phyloP scores from a whole-genome alignment of 2,113 vertebrate species.

The Elgaria multicarinata region DNA sequence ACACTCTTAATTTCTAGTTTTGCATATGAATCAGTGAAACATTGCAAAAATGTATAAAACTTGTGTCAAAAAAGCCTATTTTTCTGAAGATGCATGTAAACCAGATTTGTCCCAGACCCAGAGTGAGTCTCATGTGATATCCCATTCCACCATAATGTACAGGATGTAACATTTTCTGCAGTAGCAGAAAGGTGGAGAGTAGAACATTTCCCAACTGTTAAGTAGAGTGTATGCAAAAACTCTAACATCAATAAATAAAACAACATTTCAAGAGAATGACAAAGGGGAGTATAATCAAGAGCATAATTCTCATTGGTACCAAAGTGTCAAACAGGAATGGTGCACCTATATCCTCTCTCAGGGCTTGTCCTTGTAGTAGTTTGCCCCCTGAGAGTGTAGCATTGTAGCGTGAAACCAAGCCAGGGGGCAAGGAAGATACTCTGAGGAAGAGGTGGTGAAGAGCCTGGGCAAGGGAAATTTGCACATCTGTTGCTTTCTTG shows the following conservation, averaged over 20 bases:
- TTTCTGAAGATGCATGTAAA: background rate
- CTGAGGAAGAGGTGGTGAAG: background rate
- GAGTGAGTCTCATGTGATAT: background rate
- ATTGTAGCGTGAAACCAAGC: background rate
- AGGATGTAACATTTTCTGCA: background rate
- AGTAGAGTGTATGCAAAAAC: background rate
- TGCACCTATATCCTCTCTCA: background rate
- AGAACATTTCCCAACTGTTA: background rate
- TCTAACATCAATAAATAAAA: too few relatives aligned
- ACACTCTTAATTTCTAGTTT: background rate
- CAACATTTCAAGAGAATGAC: too few relatives aligned
- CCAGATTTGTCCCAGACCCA: background rate
- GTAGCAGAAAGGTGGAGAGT: background rate
- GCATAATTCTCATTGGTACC: background rate
- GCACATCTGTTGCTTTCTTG: background rate
- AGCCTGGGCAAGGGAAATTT: background rate
- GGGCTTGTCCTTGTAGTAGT: background rate
- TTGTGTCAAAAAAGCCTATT: background rate
- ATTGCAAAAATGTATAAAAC: background rate
- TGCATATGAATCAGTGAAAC: background rate
- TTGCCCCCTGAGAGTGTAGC: background rate
- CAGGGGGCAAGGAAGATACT: background rate
- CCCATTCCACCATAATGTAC: background rate
- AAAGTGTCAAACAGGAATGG: background rate
- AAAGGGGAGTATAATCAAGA: background rate